phyloP scores from a whole-genome alignment of 2,113 vertebrate species.

The Gymnorhina tibicen region DNA sequence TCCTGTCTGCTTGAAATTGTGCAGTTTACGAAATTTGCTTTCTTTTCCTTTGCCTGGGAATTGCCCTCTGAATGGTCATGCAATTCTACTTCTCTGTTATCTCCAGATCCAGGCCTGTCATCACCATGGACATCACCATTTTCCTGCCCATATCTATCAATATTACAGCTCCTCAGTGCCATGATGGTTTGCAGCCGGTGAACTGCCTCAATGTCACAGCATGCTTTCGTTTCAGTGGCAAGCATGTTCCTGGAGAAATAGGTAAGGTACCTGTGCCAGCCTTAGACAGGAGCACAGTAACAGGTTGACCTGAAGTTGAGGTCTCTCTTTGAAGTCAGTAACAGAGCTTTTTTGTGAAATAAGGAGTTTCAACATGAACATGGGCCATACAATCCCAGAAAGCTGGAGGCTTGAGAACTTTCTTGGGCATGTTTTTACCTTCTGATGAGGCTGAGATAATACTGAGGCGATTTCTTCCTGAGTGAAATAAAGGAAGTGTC shows the following conservation, averaged over 20 bases:
- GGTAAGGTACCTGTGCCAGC: constrained; percentile 72
- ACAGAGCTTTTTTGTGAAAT: neutral
- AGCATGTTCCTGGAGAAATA: constrained; percentile 87
- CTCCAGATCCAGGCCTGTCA: constrained; percentile 86
- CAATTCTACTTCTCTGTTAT: neutral
- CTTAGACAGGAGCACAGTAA: no score
- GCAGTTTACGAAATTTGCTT: neutral
- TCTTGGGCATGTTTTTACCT: neutral
- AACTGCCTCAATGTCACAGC: constrained; percentile 88
- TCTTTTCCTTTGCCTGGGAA: neutral
- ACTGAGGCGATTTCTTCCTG: neutral
- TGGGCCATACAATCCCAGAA: neutral
- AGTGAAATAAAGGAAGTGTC: neutral
- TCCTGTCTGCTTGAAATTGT: neutral
- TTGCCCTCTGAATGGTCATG: neutral
- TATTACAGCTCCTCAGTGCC: constrained; percentile 92
- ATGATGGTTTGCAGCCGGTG: constrained; percentile 84
- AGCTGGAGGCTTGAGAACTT: neutral
- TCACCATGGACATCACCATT: constrained; percentile 87
- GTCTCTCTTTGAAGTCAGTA: neutral
- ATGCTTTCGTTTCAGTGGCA: constrained; percentile 88
- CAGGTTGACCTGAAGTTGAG: fast-evolving
- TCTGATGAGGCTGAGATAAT: neutral
- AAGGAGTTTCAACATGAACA: neutral
- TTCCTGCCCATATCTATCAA: constrained; percentile 90